Evolutionary conservation across 2,113 vertebrate species (phyloP).

Genomic region (Boulengeromyrus knoepffleri): DNA sequence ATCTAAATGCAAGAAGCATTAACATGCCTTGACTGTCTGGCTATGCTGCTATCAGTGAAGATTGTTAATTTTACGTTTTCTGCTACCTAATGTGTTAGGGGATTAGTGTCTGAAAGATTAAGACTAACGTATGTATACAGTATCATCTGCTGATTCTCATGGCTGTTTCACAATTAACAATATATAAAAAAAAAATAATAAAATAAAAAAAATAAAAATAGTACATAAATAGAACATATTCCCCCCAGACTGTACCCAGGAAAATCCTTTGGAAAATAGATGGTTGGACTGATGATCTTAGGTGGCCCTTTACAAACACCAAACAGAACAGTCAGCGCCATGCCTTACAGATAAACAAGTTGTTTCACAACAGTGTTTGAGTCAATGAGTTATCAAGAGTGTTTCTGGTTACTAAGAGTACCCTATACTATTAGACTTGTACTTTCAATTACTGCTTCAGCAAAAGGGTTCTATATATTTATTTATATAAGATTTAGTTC

Average conservation of each 20-base stretch:
- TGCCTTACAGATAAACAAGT: not conserved
- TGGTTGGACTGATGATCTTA: not conserved
- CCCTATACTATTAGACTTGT: not conserved
- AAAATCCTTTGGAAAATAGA: not conserved
- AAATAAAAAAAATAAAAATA: not conserved
- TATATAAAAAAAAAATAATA: too few relatives aligned
- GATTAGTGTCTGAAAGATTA: not conserved
- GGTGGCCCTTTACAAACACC: not conserved
- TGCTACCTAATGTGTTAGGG: not conserved
- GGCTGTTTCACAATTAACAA: not conserved
- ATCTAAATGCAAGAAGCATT: not conserved
- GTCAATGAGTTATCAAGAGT: not conserved
- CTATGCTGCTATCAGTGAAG: not conserved
- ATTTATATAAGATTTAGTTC: not conserved
- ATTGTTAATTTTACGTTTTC: not conserved
- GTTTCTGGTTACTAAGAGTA: not conserved
- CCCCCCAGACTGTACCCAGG: not conserved
- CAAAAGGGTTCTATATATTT: not conserved
- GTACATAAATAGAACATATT: not conserved
- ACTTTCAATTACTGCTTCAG: not conserved
- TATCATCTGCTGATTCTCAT: not conserved
- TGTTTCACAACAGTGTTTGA: not conserved
- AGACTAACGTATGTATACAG: not conserved
- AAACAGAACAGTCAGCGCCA: not conserved
- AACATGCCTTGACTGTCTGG: not conserved